These are phyloP conservation scores for Hylyphantes graminicola DNA, from an alignment of 1,140 invertebrate species.

Conservation along the genomic window DNA sequence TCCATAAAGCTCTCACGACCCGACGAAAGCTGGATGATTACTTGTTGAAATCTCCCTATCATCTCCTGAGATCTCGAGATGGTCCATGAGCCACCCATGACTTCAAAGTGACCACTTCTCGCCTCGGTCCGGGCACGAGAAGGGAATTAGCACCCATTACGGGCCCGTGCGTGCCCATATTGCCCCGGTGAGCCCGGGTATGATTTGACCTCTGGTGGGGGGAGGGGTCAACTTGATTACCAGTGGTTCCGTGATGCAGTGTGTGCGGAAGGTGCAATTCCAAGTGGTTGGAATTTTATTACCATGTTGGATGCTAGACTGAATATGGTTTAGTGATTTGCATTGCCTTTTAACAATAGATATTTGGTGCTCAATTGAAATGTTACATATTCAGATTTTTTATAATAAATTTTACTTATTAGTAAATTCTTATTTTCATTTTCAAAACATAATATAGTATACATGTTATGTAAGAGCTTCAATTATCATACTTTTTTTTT, in stretches of 20 bases:
- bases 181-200: neutral
- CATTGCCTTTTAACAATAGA: too few relatives aligned
- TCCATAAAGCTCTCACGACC: constrained; percentile 36
- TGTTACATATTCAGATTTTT: too few relatives aligned
- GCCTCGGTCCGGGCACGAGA: constrained; percentile 28
- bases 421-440: too few relatives aligned
- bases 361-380: too few relatives aligned
- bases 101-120: constrained; percentile 37
- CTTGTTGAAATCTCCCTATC: constrained; percentile 19
- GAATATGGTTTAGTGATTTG: too few relatives aligned
- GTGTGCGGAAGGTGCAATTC: neutral
- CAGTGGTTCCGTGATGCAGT: neutral
- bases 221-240: constrained; percentile 14
- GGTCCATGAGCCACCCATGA: constrained; percentile 19
- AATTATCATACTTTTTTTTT: too few relatives aligned
- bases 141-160: constrained; percentile 25
- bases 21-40: constrained; percentile 42
- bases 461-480: too few relatives aligned
- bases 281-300: too few relatives aligned
- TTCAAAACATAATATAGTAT: too few relatives aligned
- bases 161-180: constrained; percentile 16
- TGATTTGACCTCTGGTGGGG: neutral
- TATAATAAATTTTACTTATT: too few relatives aligned
- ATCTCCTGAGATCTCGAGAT: neutral
- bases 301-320: too few relatives aligned